Evolutionary conservation across 2,888 invertebrate species (phyloP).

Genomic region (Zonitis immaculata): DNA sequence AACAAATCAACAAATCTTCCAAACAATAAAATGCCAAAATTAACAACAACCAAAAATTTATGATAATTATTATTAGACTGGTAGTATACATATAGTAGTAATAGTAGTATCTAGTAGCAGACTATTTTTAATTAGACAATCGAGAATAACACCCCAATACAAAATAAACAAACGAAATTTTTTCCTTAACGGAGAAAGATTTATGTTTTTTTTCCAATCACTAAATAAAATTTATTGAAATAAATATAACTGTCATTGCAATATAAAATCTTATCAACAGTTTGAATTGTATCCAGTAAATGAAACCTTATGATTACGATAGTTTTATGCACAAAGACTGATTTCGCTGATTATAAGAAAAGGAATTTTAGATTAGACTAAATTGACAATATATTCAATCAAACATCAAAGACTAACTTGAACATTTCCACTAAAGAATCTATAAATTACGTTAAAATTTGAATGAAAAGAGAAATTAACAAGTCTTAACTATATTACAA

Average conservation of each 20-base stretch:
- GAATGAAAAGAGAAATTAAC: constrained; percentile 20
- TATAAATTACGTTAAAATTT: constrained; percentile 28
- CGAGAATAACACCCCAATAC: no score
- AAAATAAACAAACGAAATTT: background rate
- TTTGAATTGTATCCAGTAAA: background rate
- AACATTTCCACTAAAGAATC: constrained; percentile 27
- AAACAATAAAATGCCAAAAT: no score
- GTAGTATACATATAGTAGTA: no score
- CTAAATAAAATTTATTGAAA: constrained; percentile 4
- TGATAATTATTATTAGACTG: no score
- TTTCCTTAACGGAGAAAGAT: background rate
- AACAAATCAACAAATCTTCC: background rate
- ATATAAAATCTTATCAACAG: constrained; percentile 2
- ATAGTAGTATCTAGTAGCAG: no score
- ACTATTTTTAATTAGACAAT: no score
- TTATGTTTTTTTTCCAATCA: constrained; percentile 1
- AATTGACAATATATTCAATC: constrained; percentile 27
- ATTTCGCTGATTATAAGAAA: constrained; percentile 1
- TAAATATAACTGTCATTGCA: background rate
- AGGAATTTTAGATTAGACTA: constrained; percentile 5
- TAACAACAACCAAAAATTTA: no score
- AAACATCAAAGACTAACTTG: constrained; percentile 29
- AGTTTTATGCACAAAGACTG: constrained; percentile 7
- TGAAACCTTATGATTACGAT: constrained; percentile 2
- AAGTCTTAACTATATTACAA: constrained; percentile 13